Percentiles rank a stretch among this genome's conserved stretches.
Evolutionary conservation across 2,113 vertebrate species (phyloP).

Genomic region (Lepus europaeus): DNA sequence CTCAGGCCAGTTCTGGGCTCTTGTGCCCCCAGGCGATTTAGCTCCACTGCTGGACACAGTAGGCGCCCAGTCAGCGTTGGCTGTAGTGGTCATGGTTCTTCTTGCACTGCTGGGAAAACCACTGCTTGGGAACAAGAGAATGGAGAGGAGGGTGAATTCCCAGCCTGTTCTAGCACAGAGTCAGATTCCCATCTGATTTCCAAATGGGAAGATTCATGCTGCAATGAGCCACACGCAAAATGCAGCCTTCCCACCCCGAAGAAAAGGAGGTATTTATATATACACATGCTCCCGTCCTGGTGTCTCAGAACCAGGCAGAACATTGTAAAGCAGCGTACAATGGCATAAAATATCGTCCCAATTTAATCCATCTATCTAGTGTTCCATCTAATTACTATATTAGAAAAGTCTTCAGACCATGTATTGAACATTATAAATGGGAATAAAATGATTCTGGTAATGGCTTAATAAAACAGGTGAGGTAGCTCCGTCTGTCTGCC

Average conservation of each 20-base stretch:
- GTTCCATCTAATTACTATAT: conserved; percentile 88
- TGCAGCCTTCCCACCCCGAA: neutral
- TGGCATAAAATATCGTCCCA: conserved; percentile 80
- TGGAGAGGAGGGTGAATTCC: neutral
- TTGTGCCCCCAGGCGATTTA: neutral
- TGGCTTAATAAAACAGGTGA: conserved; percentile 90
- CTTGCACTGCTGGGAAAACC: neutral
- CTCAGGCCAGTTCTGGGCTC: neutral
- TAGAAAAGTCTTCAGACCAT: conserved; percentile 87
- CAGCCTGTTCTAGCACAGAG: neutral
- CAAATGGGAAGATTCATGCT: neutral
- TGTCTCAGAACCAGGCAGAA: conserved; percentile 67
- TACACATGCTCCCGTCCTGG: neutral
- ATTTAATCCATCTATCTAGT: conserved; percentile 84
- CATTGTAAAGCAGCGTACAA: conserved; percentile 47
- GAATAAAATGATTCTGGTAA: conserved; percentile 90
- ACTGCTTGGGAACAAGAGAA: neutral
- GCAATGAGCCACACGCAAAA: neutral
- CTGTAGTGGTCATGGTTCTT: neutral
- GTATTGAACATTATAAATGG: conserved; percentile 89
- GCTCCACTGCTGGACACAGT: neutral
- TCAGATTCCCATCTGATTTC: conserved; percentile 54
- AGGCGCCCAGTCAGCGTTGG: neutral
- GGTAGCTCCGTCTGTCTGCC: conserved; percentile 84
- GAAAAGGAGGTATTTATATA: conserved; percentile 44